Conservation (phyloP, 2,113 vertebrate genomes). For the Capreolus pygargus region DNA sequence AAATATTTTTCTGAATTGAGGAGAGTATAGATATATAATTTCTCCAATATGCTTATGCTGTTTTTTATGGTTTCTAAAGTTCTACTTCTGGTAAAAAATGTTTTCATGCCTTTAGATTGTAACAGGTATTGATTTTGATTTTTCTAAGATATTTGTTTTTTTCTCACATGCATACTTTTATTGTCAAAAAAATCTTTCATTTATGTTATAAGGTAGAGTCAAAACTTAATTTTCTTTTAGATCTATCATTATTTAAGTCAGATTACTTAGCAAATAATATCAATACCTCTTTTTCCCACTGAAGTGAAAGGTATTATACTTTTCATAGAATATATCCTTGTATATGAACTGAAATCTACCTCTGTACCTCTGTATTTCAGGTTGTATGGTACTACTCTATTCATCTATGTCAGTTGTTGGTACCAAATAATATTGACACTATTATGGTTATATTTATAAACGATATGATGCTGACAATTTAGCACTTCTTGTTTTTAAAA, state of each 20-base stretch:
- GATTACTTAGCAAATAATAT: background rate
- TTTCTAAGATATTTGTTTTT: background rate
- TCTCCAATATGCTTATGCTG: background rate
- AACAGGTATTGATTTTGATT: background rate
- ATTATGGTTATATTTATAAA: background rate
- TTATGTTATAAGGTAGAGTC: background rate
- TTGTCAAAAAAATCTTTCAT: background rate
- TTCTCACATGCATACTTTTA: background rate
- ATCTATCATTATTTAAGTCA: background rate
- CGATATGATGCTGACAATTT: background rate
- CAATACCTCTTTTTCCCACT: background rate
- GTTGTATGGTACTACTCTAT: background rate
- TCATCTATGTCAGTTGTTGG: background rate
- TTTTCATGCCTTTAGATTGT: background rate
- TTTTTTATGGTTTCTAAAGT: background rate
- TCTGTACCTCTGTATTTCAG: background rate
- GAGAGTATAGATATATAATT: background rate
- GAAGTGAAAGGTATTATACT: background rate
- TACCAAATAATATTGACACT: background rate
- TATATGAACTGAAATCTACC: background rate
- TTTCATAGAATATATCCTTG: background rate
- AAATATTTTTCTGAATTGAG: background rate
- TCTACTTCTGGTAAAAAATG: background rate
- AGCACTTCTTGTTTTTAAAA: background rate
- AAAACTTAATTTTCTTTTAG: background rate